These are phyloP conservation scores for Reinhardtius hippoglossoides DNA, from an alignment of 2,113 vertebrate species.

Conservation along the genomic window DNA sequence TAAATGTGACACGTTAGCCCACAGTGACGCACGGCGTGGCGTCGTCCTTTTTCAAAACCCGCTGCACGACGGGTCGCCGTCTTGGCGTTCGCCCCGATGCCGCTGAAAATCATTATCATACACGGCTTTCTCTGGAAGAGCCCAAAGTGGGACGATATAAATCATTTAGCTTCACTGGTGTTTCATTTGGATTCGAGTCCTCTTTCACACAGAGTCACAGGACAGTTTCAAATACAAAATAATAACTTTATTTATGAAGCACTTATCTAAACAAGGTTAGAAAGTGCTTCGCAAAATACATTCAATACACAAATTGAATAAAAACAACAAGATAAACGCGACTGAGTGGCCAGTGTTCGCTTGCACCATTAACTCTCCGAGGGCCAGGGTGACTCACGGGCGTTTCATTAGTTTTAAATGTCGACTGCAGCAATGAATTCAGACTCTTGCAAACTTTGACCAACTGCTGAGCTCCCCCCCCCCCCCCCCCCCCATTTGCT, in stretches of 20 bases:
- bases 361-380: constrained; percentile 48
- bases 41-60: constrained; percentile 10
- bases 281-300: no score
- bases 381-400: constrained; percentile 51
- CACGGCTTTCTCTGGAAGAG: neutral
- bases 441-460: constrained; percentile 36
- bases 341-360: constrained; percentile 27
- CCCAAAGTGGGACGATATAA: constrained; percentile 2
- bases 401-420: constrained; percentile 53
- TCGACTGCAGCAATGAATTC: constrained; percentile 37
- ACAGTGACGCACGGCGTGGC: constrained; percentile 62
- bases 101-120: constrained; percentile 1
- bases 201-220: constrained; percentile 11
- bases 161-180: constrained; percentile 24
- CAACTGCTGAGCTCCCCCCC: constrained; percentile 41
- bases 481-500: constrained; percentile 45
- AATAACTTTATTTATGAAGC: no score
- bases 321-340: no score
- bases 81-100: neutral
- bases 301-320: no score
- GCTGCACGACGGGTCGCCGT: neutral
- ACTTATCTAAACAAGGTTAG: no score
- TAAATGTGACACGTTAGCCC: constrained; percentile 74
- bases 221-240: constrained; percentile 22
- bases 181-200: constrained; percentile 45